phyloP scores from a whole-genome alignment of 2,113 vertebrate genomes.

The Leiothrix lutea region DNA sequence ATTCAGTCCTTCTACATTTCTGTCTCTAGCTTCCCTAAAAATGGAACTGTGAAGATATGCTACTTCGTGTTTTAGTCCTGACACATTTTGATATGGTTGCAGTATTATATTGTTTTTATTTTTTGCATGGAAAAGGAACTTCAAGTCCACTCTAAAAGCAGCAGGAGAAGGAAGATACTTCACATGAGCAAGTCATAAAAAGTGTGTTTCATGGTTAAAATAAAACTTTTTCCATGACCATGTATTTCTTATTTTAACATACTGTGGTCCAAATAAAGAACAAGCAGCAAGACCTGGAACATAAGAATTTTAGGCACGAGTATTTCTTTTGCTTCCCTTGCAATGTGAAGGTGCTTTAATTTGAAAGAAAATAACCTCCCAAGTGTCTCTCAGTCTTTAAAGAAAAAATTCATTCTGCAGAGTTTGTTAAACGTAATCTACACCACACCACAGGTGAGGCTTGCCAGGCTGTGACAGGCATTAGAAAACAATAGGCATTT shows the following conservation, averaged over 20 bases:
- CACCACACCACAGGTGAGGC: not conserved
- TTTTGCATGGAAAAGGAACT: not conserved
- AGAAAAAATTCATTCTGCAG: not conserved
- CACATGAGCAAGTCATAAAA: not conserved
- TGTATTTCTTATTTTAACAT: not conserved
- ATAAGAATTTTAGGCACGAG: accelerated
- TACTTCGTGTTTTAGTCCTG: not conserved
- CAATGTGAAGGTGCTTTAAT: not conserved
- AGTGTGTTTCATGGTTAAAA: not conserved
- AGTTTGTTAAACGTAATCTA: not conserved
- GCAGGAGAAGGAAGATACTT: not conserved
- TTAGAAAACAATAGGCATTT: not conserved
- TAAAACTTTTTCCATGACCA: not conserved
- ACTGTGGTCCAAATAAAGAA: not conserved
- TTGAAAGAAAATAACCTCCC: not conserved
- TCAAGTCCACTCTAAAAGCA: not conserved
- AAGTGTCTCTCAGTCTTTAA: not conserved
- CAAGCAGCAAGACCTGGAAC: not conserved
- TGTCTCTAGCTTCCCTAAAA: not conserved
- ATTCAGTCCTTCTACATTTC: not conserved
- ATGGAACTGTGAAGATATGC: not conserved
- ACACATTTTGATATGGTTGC: not conserved
- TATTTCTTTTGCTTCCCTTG: not conserved
- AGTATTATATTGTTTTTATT: not conserved
- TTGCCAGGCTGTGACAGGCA: not conserved